Evolutionary conservation across 2,113 vertebrate genomes (phyloP), one percentile per base, ranked within the genome.

Genomic region (Elephantulus edwardii): DNA sequence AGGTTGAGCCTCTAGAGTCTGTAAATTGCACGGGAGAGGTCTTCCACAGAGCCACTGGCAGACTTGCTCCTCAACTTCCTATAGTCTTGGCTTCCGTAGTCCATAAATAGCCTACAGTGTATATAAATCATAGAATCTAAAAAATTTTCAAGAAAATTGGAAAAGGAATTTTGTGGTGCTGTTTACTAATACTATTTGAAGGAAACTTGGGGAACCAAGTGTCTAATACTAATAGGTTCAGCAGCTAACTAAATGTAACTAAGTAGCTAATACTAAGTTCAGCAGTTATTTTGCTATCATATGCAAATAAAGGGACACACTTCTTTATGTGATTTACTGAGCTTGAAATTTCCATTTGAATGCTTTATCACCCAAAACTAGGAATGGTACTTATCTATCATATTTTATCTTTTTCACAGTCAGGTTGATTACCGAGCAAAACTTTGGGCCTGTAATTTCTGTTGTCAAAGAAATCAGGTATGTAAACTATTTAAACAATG

Each of bases 371-470:
- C 91, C 35, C 96, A 85, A 81, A 92, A 80, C 77, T 91, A 13
- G 87, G 91, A n/a, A 50, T 17, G 48, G 42, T 88, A 50, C n/a
- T 54, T 90, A 44, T 22, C 2, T 12, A 10, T 64, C 92, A 77
- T 7, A 70, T 38, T 93, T n/a, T 83, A 79, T 95, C 14, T 79
- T 91, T 95, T 93, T 97, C 96, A 81, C 96, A 99, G 99, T 96
- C 99, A 99, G 89, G 98, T 99, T 86, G 99, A 99, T 97, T 99
- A 98, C 97, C 98, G 98, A 97, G 99, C 99, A 95, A 99, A 99
- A 97, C 98, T 99, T 95, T 99, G 99, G 99, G 98, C 99, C 22
- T 99, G 99, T 96, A 99, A 99, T 97, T 99, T 99, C 97, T 99
- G 99, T 96, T 99, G 99, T 95, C 99, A 99, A 96, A 98, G 99